Evolutionary conservation across 2,888 invertebrate genomes (phyloP), one percentile per base, ranked within the genome.

Genomic region (Tipula vernalis): DNA sequence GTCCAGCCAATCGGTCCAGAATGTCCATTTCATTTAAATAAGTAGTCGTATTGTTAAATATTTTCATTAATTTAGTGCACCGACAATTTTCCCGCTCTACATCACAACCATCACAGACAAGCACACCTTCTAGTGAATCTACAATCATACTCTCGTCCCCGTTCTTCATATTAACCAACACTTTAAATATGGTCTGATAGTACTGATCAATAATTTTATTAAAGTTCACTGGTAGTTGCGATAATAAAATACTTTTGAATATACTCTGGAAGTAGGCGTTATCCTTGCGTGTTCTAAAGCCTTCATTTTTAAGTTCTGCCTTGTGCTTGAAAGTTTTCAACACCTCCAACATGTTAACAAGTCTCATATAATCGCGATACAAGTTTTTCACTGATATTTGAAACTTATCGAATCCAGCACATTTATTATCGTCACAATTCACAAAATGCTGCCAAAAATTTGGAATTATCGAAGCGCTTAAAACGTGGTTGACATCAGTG

Each of bases 1-100:
- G 96, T 0, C 97, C 97, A 2, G 97, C 95, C 47, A 98, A 91
- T 89, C 96, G 94, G 90, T 98, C 98, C 86, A 98, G 91, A 85
- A 98, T 91, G 87, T 95, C 95, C 89, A 98, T 92, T 90, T 96
- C 94, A 89, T 95, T 93, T n/a, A 97, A 91, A 90, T 94, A 95
- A 91, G 93, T 93, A 90, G 98, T 98, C 3, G 96, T 95, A 88
- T 95, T 94, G 90, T 94, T 93, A 89, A 96, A 96, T 87, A 94
- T 92, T 88, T 93, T 92, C 18, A 94, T 92, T 85, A 94, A 93
- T 42, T 92, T 90, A 88, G 93, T 92, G 89, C 95, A 95, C 15
- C 92, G 91, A 89, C 96, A 96, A 87, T 91, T 91, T 12, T 92
- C 92, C 13, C 92, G 89, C 87, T 95, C 95, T 89, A 94, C 94